A percentile compares a stretch with the other conserved stretches of the same genome.
Conservation (phyloP, 1,140 invertebrate genomes). For the Saccostrea cuccullata region DNA sequence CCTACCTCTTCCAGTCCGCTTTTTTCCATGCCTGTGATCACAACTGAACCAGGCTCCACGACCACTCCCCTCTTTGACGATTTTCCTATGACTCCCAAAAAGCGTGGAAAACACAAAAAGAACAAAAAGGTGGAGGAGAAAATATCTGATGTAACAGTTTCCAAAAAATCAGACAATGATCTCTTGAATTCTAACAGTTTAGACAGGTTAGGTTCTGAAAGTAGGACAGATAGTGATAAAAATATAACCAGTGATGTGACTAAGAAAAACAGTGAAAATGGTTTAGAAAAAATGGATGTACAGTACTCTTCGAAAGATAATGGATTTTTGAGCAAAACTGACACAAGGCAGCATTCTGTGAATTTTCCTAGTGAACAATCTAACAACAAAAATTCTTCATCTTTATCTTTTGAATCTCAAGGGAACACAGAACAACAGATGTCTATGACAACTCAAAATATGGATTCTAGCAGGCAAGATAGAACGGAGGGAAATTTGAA, state of each 20-base stretch:
- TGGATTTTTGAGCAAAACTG: constrained; percentile 1
- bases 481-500: constrained; percentile 6
- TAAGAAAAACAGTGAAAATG: constrained; percentile 13
- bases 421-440: constrained; percentile 22
- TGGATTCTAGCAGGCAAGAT: not conserved
- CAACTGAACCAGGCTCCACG: not conserved
- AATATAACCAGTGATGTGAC: constrained; percentile 17
- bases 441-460: not conserved
- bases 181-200: not conserved
- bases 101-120: constrained; percentile 38
- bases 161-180: constrained; percentile 22
- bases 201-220: not conserved
- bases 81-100: constrained; percentile 30
- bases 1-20: constrained; percentile 34
- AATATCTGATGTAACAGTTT: not conserved
- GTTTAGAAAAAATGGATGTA: constrained; percentile 8
- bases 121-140: constrained; percentile 30
- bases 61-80: constrained; percentile 35
- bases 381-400: constrained; percentile 11
- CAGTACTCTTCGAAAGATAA: constrained; percentile 3
- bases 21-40: constrained; percentile 33
- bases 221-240: constrained; percentile 22
- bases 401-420: constrained; percentile 26
- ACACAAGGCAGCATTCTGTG: constrained; percentile 21
- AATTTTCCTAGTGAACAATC: constrained; percentile 26